Conservation (phyloP, 2,888 invertebrate species). For the Eurois occulta region DNA sequence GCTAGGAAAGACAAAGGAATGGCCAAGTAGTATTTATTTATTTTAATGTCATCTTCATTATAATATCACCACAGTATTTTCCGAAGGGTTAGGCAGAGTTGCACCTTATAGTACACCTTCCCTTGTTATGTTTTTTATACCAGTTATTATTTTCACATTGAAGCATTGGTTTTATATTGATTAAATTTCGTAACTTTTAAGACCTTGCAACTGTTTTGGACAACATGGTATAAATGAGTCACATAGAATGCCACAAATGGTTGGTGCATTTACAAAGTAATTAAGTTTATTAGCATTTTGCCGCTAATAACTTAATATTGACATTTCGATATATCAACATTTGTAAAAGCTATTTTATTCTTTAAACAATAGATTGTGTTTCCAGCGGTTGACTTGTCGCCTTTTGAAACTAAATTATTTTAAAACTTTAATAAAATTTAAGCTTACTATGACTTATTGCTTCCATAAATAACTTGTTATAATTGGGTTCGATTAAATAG, state of each 20-base stretch:
- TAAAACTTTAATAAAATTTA: constrained; percentile 22
- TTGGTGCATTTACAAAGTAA: constrained; percentile 63
- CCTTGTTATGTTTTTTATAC: background rate
- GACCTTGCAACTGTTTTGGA: constrained; percentile 27
- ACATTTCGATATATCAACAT: constrained; percentile 47
- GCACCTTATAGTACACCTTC: background rate
- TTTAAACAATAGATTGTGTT: constrained; percentile 17
- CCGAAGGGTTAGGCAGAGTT: background rate
- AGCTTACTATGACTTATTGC: constrained; percentile 34
- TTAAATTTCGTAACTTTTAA: constrained; percentile 35
- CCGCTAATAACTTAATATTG: constrained; percentile 54
- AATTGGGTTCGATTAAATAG: constrained; percentile 45
- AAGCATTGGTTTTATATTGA: background rate
- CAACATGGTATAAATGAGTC: constrained; percentile 51
- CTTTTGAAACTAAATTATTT: constrained; percentile 8
- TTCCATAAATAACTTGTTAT: constrained; percentile 28
- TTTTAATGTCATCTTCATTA: background rate
- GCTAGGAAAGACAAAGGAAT: background rate
- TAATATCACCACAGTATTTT: background rate
- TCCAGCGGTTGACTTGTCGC: constrained; percentile 4
- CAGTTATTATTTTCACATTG: background rate
- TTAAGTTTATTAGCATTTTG: constrained; percentile 68
- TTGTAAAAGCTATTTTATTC: constrained; percentile 52
- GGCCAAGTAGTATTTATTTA: background rate
- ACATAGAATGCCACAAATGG: constrained; percentile 60